Evolutionary conservation across 1,140 invertebrate species (phyloP), one percentile per base, ranked within the genome.

Genomic region (Agrilus planipennis): DNA sequence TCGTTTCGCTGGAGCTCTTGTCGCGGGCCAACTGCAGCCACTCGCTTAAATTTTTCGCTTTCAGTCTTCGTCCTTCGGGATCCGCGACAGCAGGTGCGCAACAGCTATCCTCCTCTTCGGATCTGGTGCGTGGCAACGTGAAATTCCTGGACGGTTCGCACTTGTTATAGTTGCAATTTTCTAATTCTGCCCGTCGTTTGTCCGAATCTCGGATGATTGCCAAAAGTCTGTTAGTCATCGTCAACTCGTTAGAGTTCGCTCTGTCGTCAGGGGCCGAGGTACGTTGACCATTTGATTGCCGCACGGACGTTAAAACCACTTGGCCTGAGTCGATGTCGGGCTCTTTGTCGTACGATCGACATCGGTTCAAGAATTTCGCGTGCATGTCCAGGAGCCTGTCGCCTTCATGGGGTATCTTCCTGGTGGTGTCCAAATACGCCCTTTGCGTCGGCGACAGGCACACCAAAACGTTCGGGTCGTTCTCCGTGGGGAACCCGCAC

Each of bases 381-480:
- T 83, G 78, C 23, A 77, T 68, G 46, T 82, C 76, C 10, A 81
- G 58, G 25, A 82, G 58, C 41, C 73, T 70, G 48, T 74, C 74
- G 0, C 67, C 68, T 49, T 69, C 64, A 41, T 69, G 62, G 10
- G 65, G 55, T 4, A 61, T 60, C 34, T 65, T 64, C 14, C 62
- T 67, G 48, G 57, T 63, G 43, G 64, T 67, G 44, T 55, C 46
- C 9, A 71, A 62, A 18, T 69, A 52, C 32, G 68, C 63, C 50
- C 75, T 75, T 51, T 84, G 81, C 1, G 74, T 76, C 0, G 81
- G 81, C 0, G 81, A 84, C 7, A 84, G 60, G 54, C 77, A 83
- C 0, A 81, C 64, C 20, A 81, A 59, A 2, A 78, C 21, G 37
- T 65, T 64, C 0, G 75, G 72, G 53, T 81, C 73, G 18, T 62